Base-by-base conservation (phyloP, 2,113 vertebrate genomes). In the Oreochromis aureus region DNA sequence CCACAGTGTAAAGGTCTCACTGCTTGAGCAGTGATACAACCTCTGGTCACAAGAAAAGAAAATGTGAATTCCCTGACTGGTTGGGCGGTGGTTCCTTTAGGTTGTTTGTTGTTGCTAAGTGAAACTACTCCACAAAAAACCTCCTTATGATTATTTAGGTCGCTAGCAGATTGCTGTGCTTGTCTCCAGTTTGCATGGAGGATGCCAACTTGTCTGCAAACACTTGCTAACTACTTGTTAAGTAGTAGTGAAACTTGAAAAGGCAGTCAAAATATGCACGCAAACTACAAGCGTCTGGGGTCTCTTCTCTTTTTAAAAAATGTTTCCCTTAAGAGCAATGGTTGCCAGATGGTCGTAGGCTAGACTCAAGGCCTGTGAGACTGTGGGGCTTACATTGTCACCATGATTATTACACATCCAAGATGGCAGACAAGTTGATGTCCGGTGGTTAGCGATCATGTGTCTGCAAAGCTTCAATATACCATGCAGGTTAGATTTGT, bases 221-320 rank as follows among this genome's bases (percentile, higher is more conserved):
- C 63, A 71, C 36, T 69, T 41, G 36, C 34, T 0, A 41, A 69
- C 63, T 69, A 36, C 34, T 39, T 39, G 34, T 13, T 41, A 22
- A 41, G 34, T 39, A 39, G 19, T 69, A 69, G 19, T 39, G 19
- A 69, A 69, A 41, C 34, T 69, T 69, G 63, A 69, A 69, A 41
- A 22, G 6, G 63, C 11, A 39, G 19, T 69, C 63, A 71, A 71
- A 71, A 22, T 41, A 15, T 63, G 32, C 6, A 39, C 13, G 34
- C 19, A 41, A 69, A 22, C 11, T 2, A 69, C n/a, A 15, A 41
- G 0, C 36, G 22, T 22, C 63, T 0, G 63, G 19, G 3, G 5
- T 41, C 36, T 39, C 61, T n/a, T 66, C 10, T 36, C 32, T 36
- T 63, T 63, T 63, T 36, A 12, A 69, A 22, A 41, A 39, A 8